Conservation (phyloP, 2,888 invertebrate species). For the Lycia hirtaria region DNA sequence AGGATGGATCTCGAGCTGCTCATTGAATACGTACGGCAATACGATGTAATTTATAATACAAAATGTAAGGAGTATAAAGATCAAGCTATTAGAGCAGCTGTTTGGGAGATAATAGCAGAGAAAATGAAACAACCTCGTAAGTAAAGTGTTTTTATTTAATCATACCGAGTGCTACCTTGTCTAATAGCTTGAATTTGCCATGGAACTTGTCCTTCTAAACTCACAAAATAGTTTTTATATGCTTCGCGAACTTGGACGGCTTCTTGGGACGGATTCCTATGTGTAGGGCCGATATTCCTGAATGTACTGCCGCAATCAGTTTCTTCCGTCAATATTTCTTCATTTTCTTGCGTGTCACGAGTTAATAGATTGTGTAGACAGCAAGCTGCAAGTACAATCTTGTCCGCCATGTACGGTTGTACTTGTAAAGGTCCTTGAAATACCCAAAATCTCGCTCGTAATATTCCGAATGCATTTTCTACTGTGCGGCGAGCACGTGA, state of each 20-base stretch:
- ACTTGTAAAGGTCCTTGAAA: slow-evolving; percentile 38
- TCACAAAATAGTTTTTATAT: slow-evolving; percentile 34
- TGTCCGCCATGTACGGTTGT: slow-evolving; percentile 35
- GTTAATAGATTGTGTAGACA: slow-evolving; percentile 31
- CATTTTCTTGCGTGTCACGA: too few species aligned
- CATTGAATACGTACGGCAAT: slow-evolving; percentile 27
- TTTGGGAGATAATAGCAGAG: slow-evolving; percentile 36
- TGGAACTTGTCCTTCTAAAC: slow-evolving; percentile 33
- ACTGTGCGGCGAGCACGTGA: slow-evolving; percentile 36
- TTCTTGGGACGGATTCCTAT: too few species aligned
- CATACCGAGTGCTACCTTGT: slow-evolving; percentile 19
- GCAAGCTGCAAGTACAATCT: slow-evolving; percentile 33
- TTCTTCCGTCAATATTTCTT: too few species aligned
- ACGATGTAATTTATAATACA: slow-evolving; percentile 32
- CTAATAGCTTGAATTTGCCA: slow-evolving; percentile 37
- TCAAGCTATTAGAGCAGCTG: slow-evolving; percentile 30
- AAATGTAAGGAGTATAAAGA: slow-evolving; percentile 34
- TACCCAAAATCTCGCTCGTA: slow-evolving; percentile 38
- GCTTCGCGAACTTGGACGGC: too few species aligned
- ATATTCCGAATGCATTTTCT: slow-evolving; percentile 40
- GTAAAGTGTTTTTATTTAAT: slow-evolving; percentile 32
- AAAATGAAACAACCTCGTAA: slow-evolving; percentile 40
- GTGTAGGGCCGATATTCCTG: too few species aligned
- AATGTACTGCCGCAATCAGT: too few species aligned
- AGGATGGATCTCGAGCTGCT: slow-evolving; percentile 22